These are phyloP conservation scores for Hypomecis punctinalis DNA, from an alignment of 2,888 invertebrate genomes.

Conservation along the genomic window DNA sequence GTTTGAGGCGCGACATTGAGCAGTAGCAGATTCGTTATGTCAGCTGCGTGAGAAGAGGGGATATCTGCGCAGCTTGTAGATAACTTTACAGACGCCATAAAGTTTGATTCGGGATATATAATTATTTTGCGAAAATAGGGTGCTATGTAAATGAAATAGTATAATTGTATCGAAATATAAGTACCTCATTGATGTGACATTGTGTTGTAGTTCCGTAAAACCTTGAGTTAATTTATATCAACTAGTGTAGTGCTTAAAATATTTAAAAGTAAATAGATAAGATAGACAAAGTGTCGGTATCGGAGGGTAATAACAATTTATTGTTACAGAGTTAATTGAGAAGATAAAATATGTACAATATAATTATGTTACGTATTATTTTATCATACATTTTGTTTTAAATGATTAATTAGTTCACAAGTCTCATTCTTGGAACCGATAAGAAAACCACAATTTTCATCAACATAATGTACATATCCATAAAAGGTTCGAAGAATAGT, in stretches of 20 bases:
- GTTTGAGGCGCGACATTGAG: no score
- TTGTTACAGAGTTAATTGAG: constrained; percentile 2
- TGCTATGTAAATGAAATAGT: no score
- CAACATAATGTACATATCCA: no score
- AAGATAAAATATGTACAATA: constrained; percentile 4
- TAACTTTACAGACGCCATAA: no score
- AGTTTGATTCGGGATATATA: no score
- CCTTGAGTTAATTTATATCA: neutral
- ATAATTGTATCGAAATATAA: no score
- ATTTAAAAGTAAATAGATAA: neutral
- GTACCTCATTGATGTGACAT: no score
- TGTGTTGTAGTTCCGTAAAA: neutral
- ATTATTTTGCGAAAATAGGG: no score
- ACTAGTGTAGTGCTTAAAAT: neutral
- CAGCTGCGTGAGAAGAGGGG: no score
- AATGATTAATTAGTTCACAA: constrained; percentile 4
- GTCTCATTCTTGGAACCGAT: neutral
- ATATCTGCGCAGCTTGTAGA: no score
- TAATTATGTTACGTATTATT: neutral
- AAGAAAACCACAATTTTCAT: neutral
- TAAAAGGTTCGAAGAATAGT: no score
- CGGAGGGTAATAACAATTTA: constrained; percentile 5
- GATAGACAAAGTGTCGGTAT: constrained; percentile 1
- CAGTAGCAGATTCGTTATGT: no score
- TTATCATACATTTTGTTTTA: neutral